Evolutionary conservation across 2,888 invertebrate genomes (phyloP), one percentile per base, ranked within the genome.

Genomic region (Petrophora chlorosata): DNA sequence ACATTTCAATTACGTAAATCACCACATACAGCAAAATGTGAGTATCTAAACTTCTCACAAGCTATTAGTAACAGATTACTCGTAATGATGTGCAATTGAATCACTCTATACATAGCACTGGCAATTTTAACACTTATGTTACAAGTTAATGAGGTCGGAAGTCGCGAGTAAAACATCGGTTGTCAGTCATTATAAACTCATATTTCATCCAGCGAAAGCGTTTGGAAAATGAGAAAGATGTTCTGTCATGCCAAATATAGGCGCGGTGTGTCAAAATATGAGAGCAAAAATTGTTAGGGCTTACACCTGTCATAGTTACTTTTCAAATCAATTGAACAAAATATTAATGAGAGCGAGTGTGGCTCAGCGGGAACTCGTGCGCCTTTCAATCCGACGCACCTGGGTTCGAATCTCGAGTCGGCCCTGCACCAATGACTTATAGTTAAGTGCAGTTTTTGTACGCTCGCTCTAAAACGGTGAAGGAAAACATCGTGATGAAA

Each of bases 201-300:
- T 79, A 70, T 69, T 71, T 73, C 59, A 58, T 61, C 39, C 49
- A 69, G 76, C 70, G 80, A 79, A 79, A 79, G 79, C 73, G 54
- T 62, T 65, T 34, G 38, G 35, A 50, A 46, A 50, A 16, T 41
- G 32, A 39, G 34, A 44, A 13, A 35, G 1, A 36, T 50, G 35
- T 25, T 39, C 42, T 52, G 53, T 10, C 29, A 23, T 8, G 14
- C 14, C 23, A 42, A 45, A 50, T 35, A 44, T 13, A 52, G 39
- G 23, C 26, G 13, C 8, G 25, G 28, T 28, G 10, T 22, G 36
- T 32, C 36, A 33, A 34, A 45, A 51, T 16, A 32, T 19, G 16
- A 30, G 5, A n/a, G 10, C 30, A 25, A 35, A 28, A 35, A 14
- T n/a, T n/a, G n/a, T 32, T 36, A 26, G 16, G 40, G 25, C n/a